Conservation (phyloP, 1,140 invertebrate species). For the Pristionchus pacificus region DNA sequence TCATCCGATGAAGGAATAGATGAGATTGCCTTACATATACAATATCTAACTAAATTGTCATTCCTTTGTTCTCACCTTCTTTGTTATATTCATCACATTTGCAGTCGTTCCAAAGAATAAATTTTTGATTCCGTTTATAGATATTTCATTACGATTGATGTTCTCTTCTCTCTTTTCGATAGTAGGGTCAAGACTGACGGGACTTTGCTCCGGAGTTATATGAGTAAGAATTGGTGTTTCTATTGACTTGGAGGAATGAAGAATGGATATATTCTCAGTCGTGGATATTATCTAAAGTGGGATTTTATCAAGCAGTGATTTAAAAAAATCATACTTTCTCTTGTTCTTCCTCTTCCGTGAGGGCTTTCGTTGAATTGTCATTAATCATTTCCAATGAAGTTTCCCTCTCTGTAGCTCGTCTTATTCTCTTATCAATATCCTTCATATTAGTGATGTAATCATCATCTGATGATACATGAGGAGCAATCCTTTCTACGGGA, state of each 20-base stretch:
- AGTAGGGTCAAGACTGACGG: no score
- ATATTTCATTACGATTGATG: no score
- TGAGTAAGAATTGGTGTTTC: neutral
- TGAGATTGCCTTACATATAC: no score
- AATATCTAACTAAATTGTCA: no score
- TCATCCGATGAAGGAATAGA: no score
- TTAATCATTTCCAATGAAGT: neutral
- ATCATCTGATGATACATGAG: neutral
- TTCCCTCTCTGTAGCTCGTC: neutral
- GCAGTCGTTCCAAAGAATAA: neutral
- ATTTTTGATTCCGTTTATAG: neutral
- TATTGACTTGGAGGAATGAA: no score
- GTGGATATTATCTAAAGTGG: neutral
- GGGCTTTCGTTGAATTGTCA: no score
- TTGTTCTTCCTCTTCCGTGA: no score
- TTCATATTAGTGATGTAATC: neutral
- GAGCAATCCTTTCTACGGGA: neutral
- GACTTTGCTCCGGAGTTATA: neutral
- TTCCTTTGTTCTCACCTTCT: no score
- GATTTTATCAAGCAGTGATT: no score
- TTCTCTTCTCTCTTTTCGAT: no score
- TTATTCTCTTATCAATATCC: constrained; percentile 1
- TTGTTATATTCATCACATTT: neutral
- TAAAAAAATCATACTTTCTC: no score
- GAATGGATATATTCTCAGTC: neutral